These are phyloP conservation scores for Pampusana beccarii DNA, from an alignment of 2,113 vertebrate genomes.

Conservation along the genomic window DNA sequence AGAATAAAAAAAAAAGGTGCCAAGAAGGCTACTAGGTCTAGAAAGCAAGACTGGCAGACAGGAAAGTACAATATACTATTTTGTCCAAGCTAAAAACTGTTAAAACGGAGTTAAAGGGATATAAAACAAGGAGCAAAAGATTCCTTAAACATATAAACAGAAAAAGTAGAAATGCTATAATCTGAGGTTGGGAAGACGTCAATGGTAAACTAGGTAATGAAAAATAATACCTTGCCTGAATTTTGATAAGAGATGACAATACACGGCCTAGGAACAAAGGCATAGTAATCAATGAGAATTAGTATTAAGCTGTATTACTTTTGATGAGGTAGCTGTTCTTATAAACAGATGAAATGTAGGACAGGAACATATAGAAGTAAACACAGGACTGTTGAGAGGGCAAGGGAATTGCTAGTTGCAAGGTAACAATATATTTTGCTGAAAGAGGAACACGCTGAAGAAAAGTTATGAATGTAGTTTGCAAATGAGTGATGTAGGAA, in stretches of 20 bases:
- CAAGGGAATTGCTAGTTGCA: background rate
- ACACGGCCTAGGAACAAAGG: background rate
- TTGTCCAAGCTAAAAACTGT: background rate
- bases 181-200: background rate
- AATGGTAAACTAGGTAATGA: background rate
- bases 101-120: background rate
- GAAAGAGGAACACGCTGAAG: background rate
- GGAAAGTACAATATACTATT: background rate
- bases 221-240: background rate
- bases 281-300: background rate
- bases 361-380: background rate
- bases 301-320: background rate
- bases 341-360: background rate
- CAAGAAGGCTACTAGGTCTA: background rate
- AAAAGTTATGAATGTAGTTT: background rate
- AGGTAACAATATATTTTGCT: background rate
- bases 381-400: background rate
- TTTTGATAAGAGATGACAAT: background rate
- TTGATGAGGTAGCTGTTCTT: background rate
- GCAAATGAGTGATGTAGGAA: background rate
- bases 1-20: background rate
- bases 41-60: background rate
- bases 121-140: background rate
- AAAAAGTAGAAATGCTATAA: background rate
- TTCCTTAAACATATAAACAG: background rate